Evolutionary conservation across 2,888 invertebrate species (phyloP), one percentile per base, ranked within the genome.

Genomic region (Pristionchus mayeri): DNA sequence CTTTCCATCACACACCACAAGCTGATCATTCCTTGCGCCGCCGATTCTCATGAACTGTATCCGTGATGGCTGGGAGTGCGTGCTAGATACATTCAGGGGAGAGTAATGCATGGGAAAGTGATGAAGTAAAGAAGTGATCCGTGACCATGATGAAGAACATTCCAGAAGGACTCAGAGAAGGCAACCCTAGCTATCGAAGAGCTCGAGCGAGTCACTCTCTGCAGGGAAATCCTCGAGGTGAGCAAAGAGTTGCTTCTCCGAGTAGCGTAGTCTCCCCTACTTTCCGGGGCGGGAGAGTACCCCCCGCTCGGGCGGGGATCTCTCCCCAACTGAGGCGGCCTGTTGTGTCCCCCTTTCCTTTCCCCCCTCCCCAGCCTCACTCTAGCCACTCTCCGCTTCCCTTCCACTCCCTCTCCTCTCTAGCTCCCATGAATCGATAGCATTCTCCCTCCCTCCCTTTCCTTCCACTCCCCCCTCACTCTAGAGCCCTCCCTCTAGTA

Each of bases 211-310:
- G 75, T 85, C 57, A 86, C 86, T 24, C 87, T 89, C 37, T 88
- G 85, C 82, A 88, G 88, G 85, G 89, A 89, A 71, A 86, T 88
- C 86, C 86, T 90, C 60, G 89, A 90, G 90, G 90, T 90, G 84
- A 87, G 88, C n/a, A n/a, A n/a, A 30, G 11, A 21, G 48, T 76
- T 76, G 40, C 44, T 44, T 44, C 44, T 24, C 34, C 50, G 44
- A 44, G 48, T 76, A 76, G 76, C 48, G 52, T 85, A 27, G 40
- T 11, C 50, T 27, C n/a, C 71, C 83, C 67, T 34, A 40, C 9
- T 54, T 71, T 34, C 37, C 9, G 30, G 80, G 40, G 60, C 18
- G 67, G 30, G 67, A 67, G 67, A 67, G 67, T 50, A 67, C 50
- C 34, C 67, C 83, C 67, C 82, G 34, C 83, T 83, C 71, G 37